Evolutionary conservation across 2,113 vertebrate genomes (phyloP), one percentile per base, ranked within the genome.

Genomic region (Calidris pygmaea): DNA sequence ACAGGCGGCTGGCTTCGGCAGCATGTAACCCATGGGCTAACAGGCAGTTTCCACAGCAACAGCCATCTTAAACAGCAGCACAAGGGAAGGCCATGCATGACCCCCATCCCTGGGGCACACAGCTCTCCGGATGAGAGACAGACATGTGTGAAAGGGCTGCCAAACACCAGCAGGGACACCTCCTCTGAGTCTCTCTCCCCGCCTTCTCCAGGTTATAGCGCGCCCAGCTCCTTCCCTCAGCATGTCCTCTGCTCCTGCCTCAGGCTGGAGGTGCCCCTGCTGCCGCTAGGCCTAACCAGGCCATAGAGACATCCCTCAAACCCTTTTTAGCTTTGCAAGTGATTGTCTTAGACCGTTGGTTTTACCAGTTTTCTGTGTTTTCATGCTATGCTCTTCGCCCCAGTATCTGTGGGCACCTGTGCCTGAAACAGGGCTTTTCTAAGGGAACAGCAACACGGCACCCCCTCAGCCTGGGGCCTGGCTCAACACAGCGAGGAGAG

Each of bases 51-150:
- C 86, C 84, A 74, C 73, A 78, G 88, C 72, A 53, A 58, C 39
- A 2, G 35, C n/a, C 82, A 11, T 14, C 18, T 32, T 8, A 2
- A 62, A 7, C 6, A 39, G 14, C 45, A 22, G 67, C 63, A 12
- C 6, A 1, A 15, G 22, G 79, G 21, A 82, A 62, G 12, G 53
- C 62, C 34, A 48, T 0, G 0, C 1, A 0, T 0, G 23, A 75
- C 21, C 24, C 6, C 47, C 16, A 30, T 17, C 37, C 45, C 58
- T 14, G 65, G 19, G 39, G 34, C 7, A 0, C 13, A 3, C 32
- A 19, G 56, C 48, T 43, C 58, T 82, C 32, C 1, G 0, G 7
- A 2, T 4, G 34, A 56, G 35, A 56, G 17, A 47, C 24, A 6
- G n/a, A 21, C 48, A 8, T 10, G 55, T 2, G 41, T 4, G 20